Evolutionary conservation across 2,888 invertebrate genomes (phyloP).

Genomic region (Dasypolia templi): DNA sequence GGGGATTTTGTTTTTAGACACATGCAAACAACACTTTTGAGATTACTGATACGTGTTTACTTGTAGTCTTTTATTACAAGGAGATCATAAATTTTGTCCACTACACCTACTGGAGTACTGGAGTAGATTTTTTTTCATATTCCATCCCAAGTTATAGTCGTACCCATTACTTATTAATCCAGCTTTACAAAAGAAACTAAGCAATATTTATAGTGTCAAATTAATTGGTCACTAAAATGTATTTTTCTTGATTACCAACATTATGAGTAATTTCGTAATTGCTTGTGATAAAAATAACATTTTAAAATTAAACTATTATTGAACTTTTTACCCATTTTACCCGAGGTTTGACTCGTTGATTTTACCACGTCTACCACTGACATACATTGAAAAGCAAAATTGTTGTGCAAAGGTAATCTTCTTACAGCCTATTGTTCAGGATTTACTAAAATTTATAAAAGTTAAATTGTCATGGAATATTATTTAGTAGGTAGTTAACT

Average conservation of each 20-base stretch:
- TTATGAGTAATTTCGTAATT: background rate
- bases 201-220: too few species aligned
- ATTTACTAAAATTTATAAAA: background rate
- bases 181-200: background rate
- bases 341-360: too few species aligned
- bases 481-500: background rate
- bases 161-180: too few species aligned
- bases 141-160: too few species aligned
- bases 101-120: too few species aligned
- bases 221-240: background rate
- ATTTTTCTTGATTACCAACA: background rate
- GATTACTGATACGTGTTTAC: conserved; percentile 8
- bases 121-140: background rate
- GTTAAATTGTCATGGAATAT: background rate
- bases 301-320: background rate
- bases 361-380: background rate
- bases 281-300: background rate
- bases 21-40: conserved; percentile 31
- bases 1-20: conserved; percentile 72
- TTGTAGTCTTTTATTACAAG: background rate
- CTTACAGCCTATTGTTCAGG: background rate
- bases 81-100: background rate
- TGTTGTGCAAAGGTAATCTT: background rate
- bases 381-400: background rate
- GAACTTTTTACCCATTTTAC: background rate